A percentile compares a stretch with the other conserved stretches of the same genome.
Evolutionary conservation across 1,140 invertebrate species (phyloP).

Genomic region (Cyclargus thomasi): DNA sequence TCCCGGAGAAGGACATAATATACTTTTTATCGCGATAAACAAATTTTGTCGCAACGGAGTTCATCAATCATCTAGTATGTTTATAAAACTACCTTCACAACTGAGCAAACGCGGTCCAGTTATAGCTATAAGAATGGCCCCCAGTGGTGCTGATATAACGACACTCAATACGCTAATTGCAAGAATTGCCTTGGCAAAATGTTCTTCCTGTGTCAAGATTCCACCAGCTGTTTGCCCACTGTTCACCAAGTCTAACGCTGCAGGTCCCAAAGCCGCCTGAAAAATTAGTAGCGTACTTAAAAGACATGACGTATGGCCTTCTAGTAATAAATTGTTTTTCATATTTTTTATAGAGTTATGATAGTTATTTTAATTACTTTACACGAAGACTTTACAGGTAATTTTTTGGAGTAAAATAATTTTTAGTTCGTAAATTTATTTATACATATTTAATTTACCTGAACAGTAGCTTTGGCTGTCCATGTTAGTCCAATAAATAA

Average conservation of each 20-base stretch:
- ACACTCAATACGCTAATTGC: slow-evolving; percentile 91
- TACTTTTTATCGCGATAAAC: too few relatives aligned
- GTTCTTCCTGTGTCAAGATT: slow-evolving; percentile 35
- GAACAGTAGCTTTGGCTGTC: slow-evolving; percentile 94
- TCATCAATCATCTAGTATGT: too few relatives aligned
- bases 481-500: slow-evolving; percentile 91
- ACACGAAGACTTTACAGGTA: too few relatives aligned
- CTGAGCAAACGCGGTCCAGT: slow-evolving; percentile 83
- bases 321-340: too few relatives aligned
- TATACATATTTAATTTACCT: slow-evolving; percentile 81
- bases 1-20: too few relatives aligned
- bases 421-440: too few relatives aligned
- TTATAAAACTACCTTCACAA: slow-evolving; percentile 16
- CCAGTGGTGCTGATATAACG: slow-evolving; percentile 91
- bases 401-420: too few relatives aligned
- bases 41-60: too few relatives aligned
- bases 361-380: too few relatives aligned
- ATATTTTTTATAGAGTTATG: too few relatives aligned
- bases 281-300: slow-evolving; percentile 18
- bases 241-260: slow-evolving; percentile 82
- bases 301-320: too few relatives aligned
- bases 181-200: slow-evolving; percentile 58
- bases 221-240: slow-evolving; percentile 44
- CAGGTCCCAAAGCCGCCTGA: slow-evolving; percentile 88
- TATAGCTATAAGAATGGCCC: slow-evolving; percentile 89